These are phyloP conservation scores for Myotis myotis DNA, from an alignment of 2,797 vertebrate species.

Conservation along the genomic window DNA sequence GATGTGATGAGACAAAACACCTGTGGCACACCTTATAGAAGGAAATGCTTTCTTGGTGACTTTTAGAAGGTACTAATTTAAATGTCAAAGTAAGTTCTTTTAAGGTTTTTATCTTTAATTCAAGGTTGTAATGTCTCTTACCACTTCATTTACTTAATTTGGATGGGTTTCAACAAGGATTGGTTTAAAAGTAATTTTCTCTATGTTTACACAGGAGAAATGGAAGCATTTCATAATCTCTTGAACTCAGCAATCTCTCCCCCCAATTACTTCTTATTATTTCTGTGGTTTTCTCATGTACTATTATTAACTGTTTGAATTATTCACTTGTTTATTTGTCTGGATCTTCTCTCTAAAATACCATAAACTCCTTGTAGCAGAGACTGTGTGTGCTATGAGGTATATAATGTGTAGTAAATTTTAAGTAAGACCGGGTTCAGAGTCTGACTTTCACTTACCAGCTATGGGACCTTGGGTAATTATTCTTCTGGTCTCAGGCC, in stretches of 20 bases:
- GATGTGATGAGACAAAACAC: constrained; percentile 59
- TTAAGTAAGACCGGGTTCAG: background rate
- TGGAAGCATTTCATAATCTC: background rate
- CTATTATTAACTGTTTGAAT: constrained; percentile 23
- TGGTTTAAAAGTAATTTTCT: constrained; percentile 43
- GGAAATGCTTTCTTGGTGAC: constrained; percentile 53
- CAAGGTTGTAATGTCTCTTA: constrained; percentile 53
- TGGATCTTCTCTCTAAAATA: constrained; percentile 35
- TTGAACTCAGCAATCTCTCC: background rate
- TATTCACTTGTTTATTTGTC: constrained; percentile 25
- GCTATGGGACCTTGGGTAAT: background rate
- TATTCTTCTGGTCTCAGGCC: constrained; percentile 14
- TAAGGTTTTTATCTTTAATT: constrained; percentile 56
- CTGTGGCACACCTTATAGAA: background rate
- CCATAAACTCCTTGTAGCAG: background rate
- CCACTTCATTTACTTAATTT: constrained; percentile 42
- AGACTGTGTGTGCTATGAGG: background rate
- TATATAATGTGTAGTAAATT: background rate
- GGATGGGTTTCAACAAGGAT: constrained; percentile 56
- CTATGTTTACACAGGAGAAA: constrained; percentile 34
- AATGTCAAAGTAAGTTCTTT: constrained; percentile 62
- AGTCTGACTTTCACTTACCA: background rate
- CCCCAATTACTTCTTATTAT: background rate
- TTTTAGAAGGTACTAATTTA: constrained; percentile 69
- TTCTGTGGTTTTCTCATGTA: constrained; percentile 17